Base-by-base conservation (phyloP, 2,797 vertebrate genomes). In the Pseudopleuronectes americanus region DNA sequence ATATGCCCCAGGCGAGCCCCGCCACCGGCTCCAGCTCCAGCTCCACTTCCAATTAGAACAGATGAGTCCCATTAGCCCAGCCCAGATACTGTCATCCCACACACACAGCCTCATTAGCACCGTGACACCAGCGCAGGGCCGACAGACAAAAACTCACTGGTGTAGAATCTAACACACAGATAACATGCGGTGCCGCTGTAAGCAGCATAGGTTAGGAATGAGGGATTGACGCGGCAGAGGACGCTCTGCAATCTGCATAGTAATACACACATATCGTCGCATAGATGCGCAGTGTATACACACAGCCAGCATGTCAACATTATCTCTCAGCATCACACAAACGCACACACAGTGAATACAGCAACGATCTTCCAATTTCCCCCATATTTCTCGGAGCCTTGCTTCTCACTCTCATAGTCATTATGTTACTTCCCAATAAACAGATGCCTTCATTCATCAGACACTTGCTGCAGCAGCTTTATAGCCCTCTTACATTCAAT, bases 1-100 rank as follows among this genome's bases (percentile, higher is more conserved):
- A 94, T 95, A 95, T 95, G 93, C 92, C 93, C 87, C 83, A 93
- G 94, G 94, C 93, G 84, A 87, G 87, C 84, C 87, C 80, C 59
- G 74, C 84, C 84, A 85, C 83, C 79, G 57, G 84, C 84, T 83
- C 60, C 80, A 87, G 85, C 89, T 86, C 81, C 83, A 84, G 89
- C 88, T 90, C 89, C 82, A 57, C 83, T 89, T 85, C 90, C 92
- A 92, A 92, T 94, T 92, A 93, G 86, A 92, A 93, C 92, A 94
- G 93, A 95, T 94, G 92, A 94, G 92, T 90, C 89, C 91, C 90
- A 93, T 94, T 94, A 94, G 91, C 89, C 88, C 77, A 36, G 86
- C 87, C 89, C 88, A 88, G 88, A 91, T 91, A 88, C 89, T 91
- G 89, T 92, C 92, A 90, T 84, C 88, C 88, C 87, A 90, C 92